Conservation (phyloP, 2,113 vertebrate species). For the Strigops habroptila region DNA sequence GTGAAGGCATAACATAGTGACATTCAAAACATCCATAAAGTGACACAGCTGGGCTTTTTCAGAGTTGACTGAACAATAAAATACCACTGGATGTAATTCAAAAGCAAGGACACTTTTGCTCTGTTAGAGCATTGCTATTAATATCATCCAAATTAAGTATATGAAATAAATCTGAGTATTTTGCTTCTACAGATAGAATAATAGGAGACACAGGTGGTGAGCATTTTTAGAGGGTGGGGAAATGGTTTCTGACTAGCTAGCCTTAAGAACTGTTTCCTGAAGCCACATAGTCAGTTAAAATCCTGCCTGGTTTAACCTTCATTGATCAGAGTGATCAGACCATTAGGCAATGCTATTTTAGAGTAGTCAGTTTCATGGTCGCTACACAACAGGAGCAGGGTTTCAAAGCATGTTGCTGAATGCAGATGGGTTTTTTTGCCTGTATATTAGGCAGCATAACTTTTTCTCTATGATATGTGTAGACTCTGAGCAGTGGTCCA, state of each 20-base stretch:
- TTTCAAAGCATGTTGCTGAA: neutral
- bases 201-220: neutral
- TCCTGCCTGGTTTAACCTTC: neutral
- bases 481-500: neutral
- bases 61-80: neutral
- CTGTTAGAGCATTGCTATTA: neutral
- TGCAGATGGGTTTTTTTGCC: accelerated
- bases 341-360: neutral
- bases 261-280: neutral
- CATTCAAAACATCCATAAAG: neutral
- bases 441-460: neutral
- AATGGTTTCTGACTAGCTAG: neutral
- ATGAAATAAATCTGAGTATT: neutral
- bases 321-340: neutral
- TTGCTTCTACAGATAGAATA: neutral
- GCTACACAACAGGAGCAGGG: neutral
- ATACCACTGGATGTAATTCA: neutral
- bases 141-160: neutral
- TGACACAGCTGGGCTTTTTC: neutral
- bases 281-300: neutral
- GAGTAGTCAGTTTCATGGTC: neutral
- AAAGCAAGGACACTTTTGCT: neutral
- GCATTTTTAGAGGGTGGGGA: neutral
- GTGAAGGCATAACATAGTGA: neutral
- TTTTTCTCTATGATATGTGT: neutral